Evolutionary conservation across 2,797 vertebrate species (phyloP).

Genomic region (Sorex maritimensis): DNA sequence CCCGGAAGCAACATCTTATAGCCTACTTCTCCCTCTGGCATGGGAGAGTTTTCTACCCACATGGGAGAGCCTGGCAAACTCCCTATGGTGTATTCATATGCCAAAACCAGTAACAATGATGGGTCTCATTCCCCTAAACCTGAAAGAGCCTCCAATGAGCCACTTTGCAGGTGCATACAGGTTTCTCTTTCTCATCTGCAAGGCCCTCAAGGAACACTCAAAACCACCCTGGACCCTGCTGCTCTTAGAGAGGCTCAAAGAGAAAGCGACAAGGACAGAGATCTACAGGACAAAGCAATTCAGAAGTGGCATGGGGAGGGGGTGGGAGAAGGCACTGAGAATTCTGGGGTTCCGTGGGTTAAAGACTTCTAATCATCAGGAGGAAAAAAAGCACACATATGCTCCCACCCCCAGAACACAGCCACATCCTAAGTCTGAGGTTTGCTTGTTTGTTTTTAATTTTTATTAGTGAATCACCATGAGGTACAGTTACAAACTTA

Average conservation of each 20-base stretch:
- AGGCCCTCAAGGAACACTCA: neutral
- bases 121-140: too few species aligned
- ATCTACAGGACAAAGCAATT: neutral
- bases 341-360: neutral
- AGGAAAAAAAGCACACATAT: neutral
- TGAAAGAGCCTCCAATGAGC: too few species aligned
- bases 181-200: neutral
- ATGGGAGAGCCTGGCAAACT: too few species aligned
- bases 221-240: neutral
- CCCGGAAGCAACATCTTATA: too few species aligned
- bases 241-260: neutral
- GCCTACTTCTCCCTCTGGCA: too few species aligned
- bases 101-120: too few species aligned
- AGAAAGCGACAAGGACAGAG: neutral
- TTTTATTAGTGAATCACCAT: too few species aligned
- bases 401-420: neutral
- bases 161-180: neutral
- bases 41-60: too few species aligned
- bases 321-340: neutral
- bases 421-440: neutral
- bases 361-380: constrained; percentile 6
- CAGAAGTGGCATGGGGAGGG: neutral
- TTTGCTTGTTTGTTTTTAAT: too few species aligned
- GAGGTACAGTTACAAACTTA: too few species aligned
- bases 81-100: too few species aligned